Base-by-base conservation (phyloP, 2,797 vertebrate species). In the Otus scops region DNA sequence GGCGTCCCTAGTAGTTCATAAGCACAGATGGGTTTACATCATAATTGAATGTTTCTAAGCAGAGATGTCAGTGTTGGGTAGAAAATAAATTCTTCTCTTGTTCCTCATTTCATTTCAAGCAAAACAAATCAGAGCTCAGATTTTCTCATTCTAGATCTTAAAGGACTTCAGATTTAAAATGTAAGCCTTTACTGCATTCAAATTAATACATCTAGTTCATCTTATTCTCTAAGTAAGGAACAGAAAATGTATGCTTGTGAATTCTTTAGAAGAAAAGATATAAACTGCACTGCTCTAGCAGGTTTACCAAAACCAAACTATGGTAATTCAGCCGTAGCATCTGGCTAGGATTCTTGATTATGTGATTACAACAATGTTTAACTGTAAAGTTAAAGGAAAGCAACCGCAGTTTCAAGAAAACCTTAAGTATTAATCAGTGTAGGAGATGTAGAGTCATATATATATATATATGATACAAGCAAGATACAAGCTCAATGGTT, bases 331-430 rank as follows among this genome's bases (percentile, higher is more conserved):
- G 8, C 47, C 32, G 51, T 21, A 48, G 34, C 24, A 43, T 59
- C 10, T 26, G n/a, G 7, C 32, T 45, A 43, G 43, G 24, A 34
- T 48, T 60, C 21, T 50, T 32, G 32, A 38, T 41, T 43, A 43
- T 0, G 5, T 1, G 4, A n/a, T 61, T 61, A 47, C 28, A 84
- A 57, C 24, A 78, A 28, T 0, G 2, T 27, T 48, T 36, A 70
- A 34, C 21, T 54, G 6, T 34, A 5, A 71, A 61, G 27, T n/a
- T 61, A 28, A 1, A 70, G 13, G 24, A 61, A 88, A 61, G 14
- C 9, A 76, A 36, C 16, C 7, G 7, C 26, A 45, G 20, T 41
- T 71, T 73, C 48, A 71, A 61, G 38, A 73, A 88, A 87, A 38
- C 8, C 14, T 53, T 22, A 57, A 68, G 14, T 47, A 69, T 41